These are phyloP conservation scores for Trachythela sp. DNA, from an alignment of 64 coral and sea anemone species.

Conservation along the genomic window DNA sequence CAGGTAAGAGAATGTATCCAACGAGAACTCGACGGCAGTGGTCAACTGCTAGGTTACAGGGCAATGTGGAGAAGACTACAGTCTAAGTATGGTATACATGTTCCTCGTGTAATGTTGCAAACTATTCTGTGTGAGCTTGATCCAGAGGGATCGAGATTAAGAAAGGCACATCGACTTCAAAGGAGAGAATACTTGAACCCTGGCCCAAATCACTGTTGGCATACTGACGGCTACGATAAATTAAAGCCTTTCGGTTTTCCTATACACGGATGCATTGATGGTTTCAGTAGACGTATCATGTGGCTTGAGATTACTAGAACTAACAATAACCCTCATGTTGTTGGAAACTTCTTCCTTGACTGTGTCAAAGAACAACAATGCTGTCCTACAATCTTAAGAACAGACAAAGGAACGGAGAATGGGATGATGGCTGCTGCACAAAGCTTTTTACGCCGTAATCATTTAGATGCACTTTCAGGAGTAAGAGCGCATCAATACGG, in stretches of 20 bases:
- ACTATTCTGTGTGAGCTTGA: too few relatives aligned
- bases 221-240: background rate
- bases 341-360: too few relatives aligned
- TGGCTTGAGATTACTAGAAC: slow-evolving; percentile 27
- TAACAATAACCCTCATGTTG: too few relatives aligned
- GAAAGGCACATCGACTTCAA: background rate
- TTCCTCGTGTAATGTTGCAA: background rate
- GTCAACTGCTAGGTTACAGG: background rate
- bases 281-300: slow-evolving; percentile 12
- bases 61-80: background rate
- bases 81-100: background rate
- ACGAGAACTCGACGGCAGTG: background rate
- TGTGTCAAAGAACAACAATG: background rate
- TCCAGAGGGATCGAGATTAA: background rate
- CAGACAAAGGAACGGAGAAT: slow-evolving; percentile 32
- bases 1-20: background rate
- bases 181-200: background rate
- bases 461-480: background rate
- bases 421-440: background rate
- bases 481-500: background rate
- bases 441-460: background rate
- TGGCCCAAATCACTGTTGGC: background rate
- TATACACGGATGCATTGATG: slow-evolving; percentile 34
- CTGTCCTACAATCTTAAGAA: background rate
- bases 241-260: background rate